Evolutionary conservation across 1,140 invertebrate species (phyloP).

Genomic region (Zaprionus inermis): DNA sequence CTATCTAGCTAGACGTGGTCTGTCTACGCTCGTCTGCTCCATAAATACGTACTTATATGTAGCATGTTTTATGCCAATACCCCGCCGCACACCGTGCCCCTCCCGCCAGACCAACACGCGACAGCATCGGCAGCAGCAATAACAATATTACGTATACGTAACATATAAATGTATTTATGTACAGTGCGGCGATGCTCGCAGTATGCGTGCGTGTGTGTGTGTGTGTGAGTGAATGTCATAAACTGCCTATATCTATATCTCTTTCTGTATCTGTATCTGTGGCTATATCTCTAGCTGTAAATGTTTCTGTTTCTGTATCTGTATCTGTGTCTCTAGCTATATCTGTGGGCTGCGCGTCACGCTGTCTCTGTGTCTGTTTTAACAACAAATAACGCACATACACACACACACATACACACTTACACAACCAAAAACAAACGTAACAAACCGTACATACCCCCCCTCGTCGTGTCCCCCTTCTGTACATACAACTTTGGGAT

Average conservation of each 20-base stretch:
- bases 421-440: not conserved
- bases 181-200: slow-evolving; percentile 20
- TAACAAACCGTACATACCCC: slow-evolving; percentile 4
- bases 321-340: slow-evolving; percentile 2
- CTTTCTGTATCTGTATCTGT: slow-evolving; percentile 5
- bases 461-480: not conserved
- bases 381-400: not conserved
- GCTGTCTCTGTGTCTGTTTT: not conserved
- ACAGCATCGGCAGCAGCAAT: slow-evolving; percentile 5
- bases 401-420: not conserved
- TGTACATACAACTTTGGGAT: slow-evolving; percentile 1
- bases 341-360: slow-evolving; percentile 1
- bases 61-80: slow-evolving; percentile 6
- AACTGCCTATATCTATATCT: slow-evolving; percentile 20
- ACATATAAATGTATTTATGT: slow-evolving; percentile 39
- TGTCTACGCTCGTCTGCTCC: slow-evolving; percentile 64
- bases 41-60: slow-evolving; percentile 42
- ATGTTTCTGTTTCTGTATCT: too few relatives aligned
- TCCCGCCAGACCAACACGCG: slow-evolving; percentile 4
- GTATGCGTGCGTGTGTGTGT: not conserved
- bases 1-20: slow-evolving; percentile 46
- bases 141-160: slow-evolving; percentile 52
- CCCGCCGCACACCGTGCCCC: not conserved
- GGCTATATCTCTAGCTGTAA: not conserved
- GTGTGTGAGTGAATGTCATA: slow-evolving; percentile 9